Evolutionary conservation across 2,888 invertebrate genomes (phyloP).

Genomic region (Drosophila diplacantha): DNA sequence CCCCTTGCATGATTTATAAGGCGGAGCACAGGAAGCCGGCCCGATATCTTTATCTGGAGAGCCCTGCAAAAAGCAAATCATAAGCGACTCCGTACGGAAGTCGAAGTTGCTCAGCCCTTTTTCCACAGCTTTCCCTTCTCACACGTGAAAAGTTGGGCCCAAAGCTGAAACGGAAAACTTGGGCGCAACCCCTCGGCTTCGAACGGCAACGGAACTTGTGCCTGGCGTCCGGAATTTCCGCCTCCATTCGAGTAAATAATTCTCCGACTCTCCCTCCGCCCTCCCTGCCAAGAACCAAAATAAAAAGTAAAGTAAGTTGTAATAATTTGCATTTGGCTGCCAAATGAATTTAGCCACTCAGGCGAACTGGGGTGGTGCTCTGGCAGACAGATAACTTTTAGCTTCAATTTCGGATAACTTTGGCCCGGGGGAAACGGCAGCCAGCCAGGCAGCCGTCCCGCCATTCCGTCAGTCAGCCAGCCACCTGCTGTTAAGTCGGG

Average conservation of each 20-base stretch:
- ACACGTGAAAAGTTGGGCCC: constrained; percentile 52
- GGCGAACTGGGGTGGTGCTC: constrained; percentile 29
- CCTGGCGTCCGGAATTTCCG: constrained; percentile 34
- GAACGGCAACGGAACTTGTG: constrained; percentile 24
- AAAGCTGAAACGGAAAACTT: constrained; percentile 41
- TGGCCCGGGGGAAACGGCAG: constrained; percentile 31
- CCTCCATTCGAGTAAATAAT: constrained; percentile 61
- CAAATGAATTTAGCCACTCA: constrained; percentile 71
- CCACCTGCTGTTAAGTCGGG: constrained; percentile 63
- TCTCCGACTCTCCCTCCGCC: constrained; percentile 44
- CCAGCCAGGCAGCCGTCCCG: constrained; percentile 9
- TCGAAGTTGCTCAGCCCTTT: constrained; percentile 21
- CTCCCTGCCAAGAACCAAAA: constrained; percentile 11
- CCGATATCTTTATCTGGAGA: constrained; percentile 54
- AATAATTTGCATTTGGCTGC: constrained; percentile 71
- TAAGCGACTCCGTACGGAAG: constrained; percentile 62
- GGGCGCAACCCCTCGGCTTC: constrained; percentile 46
- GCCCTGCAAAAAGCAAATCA: constrained; percentile 58
- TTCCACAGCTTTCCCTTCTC: constrained; percentile 7
- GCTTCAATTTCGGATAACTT: constrained; percentile 62
- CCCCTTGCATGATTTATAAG: constrained; percentile 51
- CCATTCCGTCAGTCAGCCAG: constrained; percentile 27
- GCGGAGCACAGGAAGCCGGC: constrained; percentile 37
- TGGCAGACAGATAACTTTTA: constrained; percentile 61
- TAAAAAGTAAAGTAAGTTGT: constrained; percentile 63